Percentiles rank a stretch among this genome's conserved stretches.
Conservation (phyloP, 2,113 vertebrate genomes). For the Collichthys lucidus region DNA sequence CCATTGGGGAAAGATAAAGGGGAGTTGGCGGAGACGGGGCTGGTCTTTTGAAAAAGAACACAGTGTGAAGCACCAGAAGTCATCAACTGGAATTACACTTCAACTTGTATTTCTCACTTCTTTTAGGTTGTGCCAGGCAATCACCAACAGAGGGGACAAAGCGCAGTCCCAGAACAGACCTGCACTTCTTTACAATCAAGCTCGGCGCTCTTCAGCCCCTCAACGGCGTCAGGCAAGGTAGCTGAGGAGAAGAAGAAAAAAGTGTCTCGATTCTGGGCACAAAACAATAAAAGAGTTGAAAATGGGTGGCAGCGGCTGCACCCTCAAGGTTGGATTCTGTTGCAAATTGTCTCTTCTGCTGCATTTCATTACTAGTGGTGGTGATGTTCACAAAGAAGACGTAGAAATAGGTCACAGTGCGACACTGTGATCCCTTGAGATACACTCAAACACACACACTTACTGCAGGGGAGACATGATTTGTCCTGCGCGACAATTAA, state of each 20-base stretch:
- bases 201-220: conserved; percentile 36
- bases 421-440: conserved; percentile 54
- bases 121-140: conserved; percentile 58
- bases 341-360: conserved; percentile 58
- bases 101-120: conserved; percentile 49
- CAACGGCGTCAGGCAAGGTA: conserved; percentile 20
- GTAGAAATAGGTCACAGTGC: conserved; percentile 61
- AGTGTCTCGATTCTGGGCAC: conserved; percentile 57
- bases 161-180: conserved; percentile 44
- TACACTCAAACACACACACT: conserved; percentile 31
- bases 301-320: conserved; percentile 60
- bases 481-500: conserved; percentile 61
- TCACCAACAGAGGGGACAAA: conserved; percentile 43
- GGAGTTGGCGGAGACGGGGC: not conserved
- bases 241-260: conserved; percentile 13
- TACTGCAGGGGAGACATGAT: conserved; percentile 40
- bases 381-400: conserved; percentile 48
- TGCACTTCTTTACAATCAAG: conserved; percentile 58
- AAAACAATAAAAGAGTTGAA: conserved; percentile 67
- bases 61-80: conserved; percentile 62
- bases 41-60: conserved; percentile 51
- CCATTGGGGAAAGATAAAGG: conserved; percentile 35
- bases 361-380: conserved; percentile 58
- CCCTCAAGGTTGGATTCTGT: conserved; percentile 66
- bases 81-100: conserved; percentile 70